Base-by-base conservation (phyloP, 2,113 vertebrate species). In the Pycnonotus jocosus region DNA sequence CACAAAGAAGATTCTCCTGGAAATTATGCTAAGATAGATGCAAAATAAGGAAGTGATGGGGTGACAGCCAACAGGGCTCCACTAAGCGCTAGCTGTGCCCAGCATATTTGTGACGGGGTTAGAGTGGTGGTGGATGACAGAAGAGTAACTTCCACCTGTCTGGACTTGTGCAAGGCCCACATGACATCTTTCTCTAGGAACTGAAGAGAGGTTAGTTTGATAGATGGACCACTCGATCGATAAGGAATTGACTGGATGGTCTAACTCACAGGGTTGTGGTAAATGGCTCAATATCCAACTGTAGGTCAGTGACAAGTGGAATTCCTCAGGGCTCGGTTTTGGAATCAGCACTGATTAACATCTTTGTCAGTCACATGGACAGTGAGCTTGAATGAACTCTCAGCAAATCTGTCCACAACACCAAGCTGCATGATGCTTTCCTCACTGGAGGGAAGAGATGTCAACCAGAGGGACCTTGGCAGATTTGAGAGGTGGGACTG, bases 361-460 rank as follows among this genome's bases (percentile, higher is more conserved):
- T 33, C 38, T 44, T 72, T 47, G n/a, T 35, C 40, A 62, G 40
- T 12, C 14, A 27, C n/a, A 54, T 9, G 33, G 22, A 22, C 18
- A 33, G 27, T 28, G 58, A 23, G 14, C 11, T 53, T 37, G 38
- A 62, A 47, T 7, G 17, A 21, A 38, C 3, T 20, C 33, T 33
- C 38, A 37, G 22, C 11, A 23, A 47, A 7, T 38, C 27, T 45
- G 9, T 11, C n/a, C 28, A 19, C 28, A 64, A 18, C 22, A 54
- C 14, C 22, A 22, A 62, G 11, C 7, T 38, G 2, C 1, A 2
- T 22, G 38, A 9, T 53, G 10, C 9, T 22, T 1, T 0, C 33
- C 17, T 28, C 1, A 3, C 12, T 56, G 50, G 19, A n/a, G 10
- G 17, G 23, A n/a, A 47, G 10, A 7, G 19, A 23, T n/a, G 7